Percentiles rank a stretch among this genome's conserved stretches.
These are phyloP conservation scores for Apocrypta bakeri DNA, from an alignment of 1,140 invertebrate genomes.

Conservation along the genomic window DNA sequence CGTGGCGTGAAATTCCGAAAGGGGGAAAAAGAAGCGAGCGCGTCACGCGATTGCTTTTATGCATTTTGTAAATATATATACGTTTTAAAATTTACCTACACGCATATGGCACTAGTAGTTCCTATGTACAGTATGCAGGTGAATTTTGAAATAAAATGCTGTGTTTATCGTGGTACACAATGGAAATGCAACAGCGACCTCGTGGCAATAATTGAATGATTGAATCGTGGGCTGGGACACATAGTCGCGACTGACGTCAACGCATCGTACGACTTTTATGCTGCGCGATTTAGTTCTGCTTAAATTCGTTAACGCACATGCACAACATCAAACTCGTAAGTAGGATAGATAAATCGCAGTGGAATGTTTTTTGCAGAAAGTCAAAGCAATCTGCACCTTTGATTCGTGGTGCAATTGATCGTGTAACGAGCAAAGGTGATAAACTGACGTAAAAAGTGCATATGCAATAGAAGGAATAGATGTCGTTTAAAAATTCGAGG, in stretches of 20 bases:
- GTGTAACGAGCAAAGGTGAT: no score
- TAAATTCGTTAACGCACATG: background rate
- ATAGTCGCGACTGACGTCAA: slow-evolving; percentile 8
- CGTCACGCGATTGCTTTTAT: no score
- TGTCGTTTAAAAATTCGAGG: no score
- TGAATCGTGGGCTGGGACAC: slow-evolving; percentile 25
- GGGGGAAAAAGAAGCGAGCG: no score
- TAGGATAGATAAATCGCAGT: background rate
- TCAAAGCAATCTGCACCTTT: no score
- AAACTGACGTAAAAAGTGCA: background rate
- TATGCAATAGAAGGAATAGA: background rate
- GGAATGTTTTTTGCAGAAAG: no score
- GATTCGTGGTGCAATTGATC: no score
- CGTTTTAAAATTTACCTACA: no score
- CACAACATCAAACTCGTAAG: no score
- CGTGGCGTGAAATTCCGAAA: background rate
- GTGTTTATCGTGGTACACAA: slow-evolving; percentile 24
- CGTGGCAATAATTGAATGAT: slow-evolving; percentile 18
- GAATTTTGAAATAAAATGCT: slow-evolving; percentile 13
- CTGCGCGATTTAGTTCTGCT: background rate
- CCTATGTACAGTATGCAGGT: no score
- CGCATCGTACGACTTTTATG: slow-evolving; percentile 43
- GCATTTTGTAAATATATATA: no score
- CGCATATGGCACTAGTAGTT: no score
- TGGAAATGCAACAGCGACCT: slow-evolving; percentile 15